A percentile compares a stretch with the other conserved stretches of the same genome.
phyloP scores from a whole-genome alignment of 2,797 vertebrate genomes.

The Melanotaenia trifasciata region DNA sequence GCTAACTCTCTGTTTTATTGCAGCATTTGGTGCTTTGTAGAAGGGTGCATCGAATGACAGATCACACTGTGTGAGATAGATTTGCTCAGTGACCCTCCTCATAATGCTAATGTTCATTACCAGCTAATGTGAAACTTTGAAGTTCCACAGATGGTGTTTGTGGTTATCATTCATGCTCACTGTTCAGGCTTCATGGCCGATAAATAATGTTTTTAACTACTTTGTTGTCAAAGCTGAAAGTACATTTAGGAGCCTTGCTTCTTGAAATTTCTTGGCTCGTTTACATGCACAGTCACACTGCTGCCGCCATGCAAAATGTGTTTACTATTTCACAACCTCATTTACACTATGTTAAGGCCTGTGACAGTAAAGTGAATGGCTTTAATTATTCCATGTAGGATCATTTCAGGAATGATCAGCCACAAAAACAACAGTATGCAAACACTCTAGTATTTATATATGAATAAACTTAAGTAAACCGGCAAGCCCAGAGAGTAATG shows the following conservation, averaged over 20 bases:
- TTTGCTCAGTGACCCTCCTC: conserved; percentile 78
- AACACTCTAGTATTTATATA: conserved; percentile 42
- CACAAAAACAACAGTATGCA: conserved; percentile 26
- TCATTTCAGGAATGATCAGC: conserved; percentile 28
- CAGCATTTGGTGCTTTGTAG: conserved; percentile 58
- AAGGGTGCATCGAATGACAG: conserved; percentile 51
- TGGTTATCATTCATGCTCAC: conserved; percentile 80
- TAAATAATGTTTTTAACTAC: conserved; percentile 80
- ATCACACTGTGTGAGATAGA: conserved; percentile 62
- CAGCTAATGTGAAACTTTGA: conserved; percentile 82
- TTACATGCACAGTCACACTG: conserved; percentile 26
- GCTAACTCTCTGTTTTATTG: conserved; percentile 59
- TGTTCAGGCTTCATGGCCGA: conserved; percentile 81
- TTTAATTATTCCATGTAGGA: conserved; percentile 30
- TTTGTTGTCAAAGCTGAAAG: conserved; percentile 74
- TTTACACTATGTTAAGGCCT: conserved; percentile 30
- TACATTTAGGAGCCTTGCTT: conserved; percentile 61
- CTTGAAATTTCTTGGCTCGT: conserved; percentile 62
- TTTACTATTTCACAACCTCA: conserved; percentile 30
- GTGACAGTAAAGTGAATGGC: conserved; percentile 30
- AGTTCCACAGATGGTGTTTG: conserved; percentile 82
- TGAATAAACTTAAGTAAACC: conserved; percentile 35
- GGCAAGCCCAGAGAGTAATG: not conserved
- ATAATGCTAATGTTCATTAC: conserved; percentile 81
- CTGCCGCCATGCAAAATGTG: conserved; percentile 18